Evolutionary conservation across 2,113 vertebrate genomes (phyloP).

Genomic region (Passer montanus): DNA sequence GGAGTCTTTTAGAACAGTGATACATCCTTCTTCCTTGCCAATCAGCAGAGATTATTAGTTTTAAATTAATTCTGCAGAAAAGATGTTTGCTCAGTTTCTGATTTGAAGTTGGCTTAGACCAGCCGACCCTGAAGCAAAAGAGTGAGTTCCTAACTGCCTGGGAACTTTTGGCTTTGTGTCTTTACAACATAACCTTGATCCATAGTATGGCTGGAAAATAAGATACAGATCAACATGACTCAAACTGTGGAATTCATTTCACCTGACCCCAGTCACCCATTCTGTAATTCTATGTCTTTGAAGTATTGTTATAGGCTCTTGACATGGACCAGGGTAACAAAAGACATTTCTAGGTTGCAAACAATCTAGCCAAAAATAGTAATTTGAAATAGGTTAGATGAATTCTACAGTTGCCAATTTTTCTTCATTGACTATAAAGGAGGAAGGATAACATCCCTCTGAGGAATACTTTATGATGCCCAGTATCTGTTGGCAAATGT

Average conservation of each 20-base stretch:
- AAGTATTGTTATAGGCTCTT: neutral
- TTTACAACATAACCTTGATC: neutral
- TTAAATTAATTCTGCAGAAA: neutral
- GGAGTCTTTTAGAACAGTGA: neutral
- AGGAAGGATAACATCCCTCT: neutral
- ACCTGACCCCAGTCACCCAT: neutral
- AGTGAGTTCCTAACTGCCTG: neutral
- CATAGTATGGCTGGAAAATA: neutral
- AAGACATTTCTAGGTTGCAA: constrained; percentile 20
- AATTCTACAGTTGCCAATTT: neutral
- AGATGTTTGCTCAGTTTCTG: neutral
- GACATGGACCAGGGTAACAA: neutral
- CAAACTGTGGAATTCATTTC: neutral
- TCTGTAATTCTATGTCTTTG: neutral
- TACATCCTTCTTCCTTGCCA: neutral
- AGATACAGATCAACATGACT: neutral
- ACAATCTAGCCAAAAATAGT: neutral
- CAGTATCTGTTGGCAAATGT: neutral
- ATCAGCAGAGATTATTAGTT: neutral
- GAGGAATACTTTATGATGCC: neutral
- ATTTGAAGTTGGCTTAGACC: neutral
- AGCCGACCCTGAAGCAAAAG: neutral
- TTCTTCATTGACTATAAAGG: neutral
- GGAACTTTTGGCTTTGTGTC: neutral
- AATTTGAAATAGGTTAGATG: neutral